Percentiles rank a stretch among this genome's conserved stretches.
Conservation (phyloP, 2,113 vertebrate genomes). For the Arenaria interpres region DNA sequence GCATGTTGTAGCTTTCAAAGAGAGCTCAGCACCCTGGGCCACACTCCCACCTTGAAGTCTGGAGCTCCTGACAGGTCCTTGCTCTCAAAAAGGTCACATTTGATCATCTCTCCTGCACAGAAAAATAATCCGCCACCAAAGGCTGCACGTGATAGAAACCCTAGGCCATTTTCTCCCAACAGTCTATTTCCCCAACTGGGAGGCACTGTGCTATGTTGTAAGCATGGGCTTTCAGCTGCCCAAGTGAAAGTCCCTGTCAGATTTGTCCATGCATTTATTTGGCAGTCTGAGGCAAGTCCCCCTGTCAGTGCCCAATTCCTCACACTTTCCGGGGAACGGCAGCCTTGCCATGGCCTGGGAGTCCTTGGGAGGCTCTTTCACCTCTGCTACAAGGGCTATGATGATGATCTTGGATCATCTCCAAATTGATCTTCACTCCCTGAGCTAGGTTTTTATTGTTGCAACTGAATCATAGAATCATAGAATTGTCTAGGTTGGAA, state of each 20-base stretch:
- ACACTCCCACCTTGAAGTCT: background rate
- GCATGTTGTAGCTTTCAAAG: background rate
- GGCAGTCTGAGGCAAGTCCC: background rate
- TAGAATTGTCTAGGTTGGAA: too few relatives aligned
- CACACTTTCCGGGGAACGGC: background rate
- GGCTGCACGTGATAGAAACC: background rate
- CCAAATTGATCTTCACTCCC: background rate
- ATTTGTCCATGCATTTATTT: background rate
- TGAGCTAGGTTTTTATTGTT: background rate
- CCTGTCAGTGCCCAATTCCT: background rate
- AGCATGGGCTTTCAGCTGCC: background rate
- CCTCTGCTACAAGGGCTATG: background rate
- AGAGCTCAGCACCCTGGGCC: rapidly evolving
- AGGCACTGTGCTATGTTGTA: background rate
- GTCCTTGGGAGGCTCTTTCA: background rate
- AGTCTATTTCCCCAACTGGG: background rate
- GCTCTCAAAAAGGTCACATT: background rate
- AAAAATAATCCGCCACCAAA: background rate
- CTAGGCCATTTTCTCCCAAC: background rate
- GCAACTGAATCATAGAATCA: too few relatives aligned
- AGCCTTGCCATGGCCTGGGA: background rate
- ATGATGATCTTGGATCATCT: background rate
- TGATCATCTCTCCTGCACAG: background rate
- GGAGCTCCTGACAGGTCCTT: background rate
- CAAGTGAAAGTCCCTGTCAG: background rate